Percentiles rank a stretch among this genome's conserved stretches.
phyloP scores from a whole-genome alignment of 1,140 invertebrate genomes.

The Halyomorpha halys region DNA sequence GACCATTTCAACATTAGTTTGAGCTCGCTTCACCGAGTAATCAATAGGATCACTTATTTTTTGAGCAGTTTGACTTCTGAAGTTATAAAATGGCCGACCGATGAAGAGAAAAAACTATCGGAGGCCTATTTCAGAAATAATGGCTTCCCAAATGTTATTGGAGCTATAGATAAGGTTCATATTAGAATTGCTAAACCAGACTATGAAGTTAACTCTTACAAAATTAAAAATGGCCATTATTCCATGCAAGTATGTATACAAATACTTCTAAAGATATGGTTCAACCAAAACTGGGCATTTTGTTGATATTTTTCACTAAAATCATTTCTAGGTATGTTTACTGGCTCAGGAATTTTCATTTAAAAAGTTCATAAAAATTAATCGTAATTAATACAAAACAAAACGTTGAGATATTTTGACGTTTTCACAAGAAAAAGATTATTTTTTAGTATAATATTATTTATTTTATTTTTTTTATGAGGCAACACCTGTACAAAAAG shows the following conservation, averaged over 20 bases:
- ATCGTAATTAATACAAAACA: neutral
- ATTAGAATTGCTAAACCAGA: constrained; percentile 31
- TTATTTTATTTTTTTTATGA: no score
- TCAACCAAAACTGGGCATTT: neutral
- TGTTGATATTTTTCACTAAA: neutral
- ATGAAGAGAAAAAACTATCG: constrained; percentile 20
- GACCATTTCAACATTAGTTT: constrained; percentile 8
- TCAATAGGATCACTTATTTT: constrained; percentile 24
- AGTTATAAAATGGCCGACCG: constrained; percentile 26
- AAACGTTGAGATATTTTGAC: neutral
- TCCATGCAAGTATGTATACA: constrained; percentile 26
- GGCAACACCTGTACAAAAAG: no score
- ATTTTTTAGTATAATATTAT: no score
- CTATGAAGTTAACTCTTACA: constrained; percentile 29
- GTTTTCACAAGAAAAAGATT: neutral
- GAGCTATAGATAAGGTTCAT: constrained; percentile 32
- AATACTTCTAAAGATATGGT: neutral
- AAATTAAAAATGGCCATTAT: constrained; percentile 31
- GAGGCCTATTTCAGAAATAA: constrained; percentile 13
- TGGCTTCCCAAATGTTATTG: constrained; percentile 31
- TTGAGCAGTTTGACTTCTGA: constrained; percentile 2
- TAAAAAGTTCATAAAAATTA: neutral
- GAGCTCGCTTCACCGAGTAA: constrained; percentile 31
- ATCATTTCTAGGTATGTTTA: neutral
- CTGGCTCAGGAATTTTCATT: neutral